phyloP scores from a whole-genome alignment of 2,797 vertebrate genomes.

The Chaetophractus vellerosus region DNA sequence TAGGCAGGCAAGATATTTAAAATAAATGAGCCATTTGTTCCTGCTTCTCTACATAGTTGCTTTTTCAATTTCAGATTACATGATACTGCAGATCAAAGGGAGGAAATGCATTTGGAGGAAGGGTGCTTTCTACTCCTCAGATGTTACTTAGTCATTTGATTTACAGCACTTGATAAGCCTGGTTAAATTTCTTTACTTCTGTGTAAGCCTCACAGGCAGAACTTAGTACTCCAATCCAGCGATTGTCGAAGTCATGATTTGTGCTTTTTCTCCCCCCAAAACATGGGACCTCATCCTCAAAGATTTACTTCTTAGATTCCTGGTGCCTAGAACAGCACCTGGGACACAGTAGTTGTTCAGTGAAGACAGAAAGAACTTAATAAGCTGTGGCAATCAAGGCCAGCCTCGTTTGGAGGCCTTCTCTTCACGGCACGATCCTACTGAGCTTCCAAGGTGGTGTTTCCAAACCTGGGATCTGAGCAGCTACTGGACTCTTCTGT shows the following conservation, averaged over 20 bases:
- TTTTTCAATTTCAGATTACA: neutral
- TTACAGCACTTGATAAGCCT: neutral
- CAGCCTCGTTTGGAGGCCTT: neutral
- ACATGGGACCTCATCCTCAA: neutral
- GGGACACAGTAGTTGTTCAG: neutral
- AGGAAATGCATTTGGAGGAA: neutral
- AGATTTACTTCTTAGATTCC: neutral
- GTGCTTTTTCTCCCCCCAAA: neutral
- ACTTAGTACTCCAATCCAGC: neutral
- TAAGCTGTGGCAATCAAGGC: neutral
- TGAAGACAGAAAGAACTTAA: neutral
- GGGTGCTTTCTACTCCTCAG: neutral
- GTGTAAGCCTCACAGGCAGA: neutral
- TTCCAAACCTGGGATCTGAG: neutral
- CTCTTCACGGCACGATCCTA: neutral
- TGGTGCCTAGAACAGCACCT: neutral
- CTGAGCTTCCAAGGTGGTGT: neutral
- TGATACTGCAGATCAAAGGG: neutral
- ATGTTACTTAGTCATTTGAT: neutral
- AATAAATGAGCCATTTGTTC: constrained; percentile 59
- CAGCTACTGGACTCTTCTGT: neutral
- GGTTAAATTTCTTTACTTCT: neutral
- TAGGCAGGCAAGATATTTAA: constrained; percentile 63
- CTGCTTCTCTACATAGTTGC: constrained; percentile 49
- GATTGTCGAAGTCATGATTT: neutral